Conservation (phyloP, 2,113 vertebrate species). For the Dendrocopos noguchii region DNA sequence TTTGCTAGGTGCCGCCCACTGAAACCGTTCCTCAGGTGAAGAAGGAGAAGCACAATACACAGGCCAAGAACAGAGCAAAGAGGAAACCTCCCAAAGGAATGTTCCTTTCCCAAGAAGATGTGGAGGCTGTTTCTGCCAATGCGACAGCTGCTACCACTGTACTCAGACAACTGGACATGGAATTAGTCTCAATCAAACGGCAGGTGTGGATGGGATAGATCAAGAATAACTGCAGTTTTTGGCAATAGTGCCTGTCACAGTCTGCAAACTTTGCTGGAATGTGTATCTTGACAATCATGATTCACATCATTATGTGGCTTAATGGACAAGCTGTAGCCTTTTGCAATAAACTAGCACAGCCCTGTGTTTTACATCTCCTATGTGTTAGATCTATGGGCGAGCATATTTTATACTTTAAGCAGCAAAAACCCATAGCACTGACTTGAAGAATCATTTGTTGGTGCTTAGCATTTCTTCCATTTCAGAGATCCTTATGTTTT, state of each 20-base stretch:
- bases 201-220: conserved; percentile 76
- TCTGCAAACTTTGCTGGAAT: not conserved
- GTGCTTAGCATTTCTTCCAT: not conserved
- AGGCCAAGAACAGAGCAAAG: conserved; percentile 89
- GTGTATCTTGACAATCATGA: not conserved
- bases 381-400: not conserved
- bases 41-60: conserved; percentile 84
- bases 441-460: not conserved
- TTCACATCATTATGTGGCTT: not conserved
- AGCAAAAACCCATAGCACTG: not conserved
- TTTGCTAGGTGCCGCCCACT: conserved; percentile 70
- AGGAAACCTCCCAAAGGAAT: conserved; percentile 96
- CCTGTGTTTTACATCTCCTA: not conserved
- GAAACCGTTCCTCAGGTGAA: conserved; percentile 84
- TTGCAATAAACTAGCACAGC: not conserved
- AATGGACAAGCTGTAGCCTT: not conserved
- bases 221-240: not conserved
- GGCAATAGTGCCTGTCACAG: not conserved
- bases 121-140: conserved; percentile 87
- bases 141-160: conserved; percentile 86
- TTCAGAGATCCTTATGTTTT: not conserved
- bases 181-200: conserved; percentile 92
- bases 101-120: conserved; percentile 92
- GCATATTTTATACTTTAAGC: not conserved
- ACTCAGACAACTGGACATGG: conserved; percentile 91